Conservation (phyloP, 1,140 invertebrate species). For the Drosophila suzukii region DNA sequence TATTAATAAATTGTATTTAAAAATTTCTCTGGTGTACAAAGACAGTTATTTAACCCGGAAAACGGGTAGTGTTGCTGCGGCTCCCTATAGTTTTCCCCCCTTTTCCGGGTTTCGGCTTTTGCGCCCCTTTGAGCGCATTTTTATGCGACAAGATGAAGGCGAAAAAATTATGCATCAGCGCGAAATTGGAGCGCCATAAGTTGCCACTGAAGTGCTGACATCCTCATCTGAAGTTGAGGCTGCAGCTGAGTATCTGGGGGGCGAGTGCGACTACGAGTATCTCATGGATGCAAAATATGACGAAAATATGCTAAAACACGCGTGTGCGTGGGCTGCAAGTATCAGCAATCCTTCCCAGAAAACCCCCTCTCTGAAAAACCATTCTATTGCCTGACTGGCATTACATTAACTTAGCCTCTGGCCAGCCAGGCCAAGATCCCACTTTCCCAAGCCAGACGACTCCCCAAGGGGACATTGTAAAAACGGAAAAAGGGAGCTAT, state of each 20-base stretch:
- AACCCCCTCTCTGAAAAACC: background rate
- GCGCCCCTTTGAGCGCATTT: constrained; percentile 79
- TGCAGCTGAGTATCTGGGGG: constrained; percentile 12
- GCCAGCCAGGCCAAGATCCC: constrained; percentile 28
- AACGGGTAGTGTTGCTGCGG: constrained; percentile 3
- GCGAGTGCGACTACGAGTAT: constrained; percentile 42
- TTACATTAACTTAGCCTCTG: constrained; percentile 70
- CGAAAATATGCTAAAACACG: constrained; percentile 72
- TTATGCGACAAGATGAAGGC: constrained; percentile 65
- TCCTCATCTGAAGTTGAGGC: constrained; percentile 46
- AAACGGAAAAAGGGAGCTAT: constrained; percentile 6
- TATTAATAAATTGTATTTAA: background rate
- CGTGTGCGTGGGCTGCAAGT: background rate
- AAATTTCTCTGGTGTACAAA: constrained; percentile 8
- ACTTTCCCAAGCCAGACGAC: constrained; percentile 26
- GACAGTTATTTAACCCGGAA: constrained; percentile 7
- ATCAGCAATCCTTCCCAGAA: constrained; percentile 4
- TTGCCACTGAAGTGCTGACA: constrained; percentile 77
- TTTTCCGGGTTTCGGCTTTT: constrained; percentile 64
- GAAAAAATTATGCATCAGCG: constrained; percentile 81
- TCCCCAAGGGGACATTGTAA: constrained; percentile 65
- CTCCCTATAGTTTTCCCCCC: constrained; percentile 42
- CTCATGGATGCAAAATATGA: constrained; percentile 58
- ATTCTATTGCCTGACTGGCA: constrained; percentile 55
- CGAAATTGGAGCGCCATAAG: constrained; percentile 82